Base-by-base conservation (phyloP, 1,140 invertebrate genomes). In the Neuroterus valhalla region DNA sequence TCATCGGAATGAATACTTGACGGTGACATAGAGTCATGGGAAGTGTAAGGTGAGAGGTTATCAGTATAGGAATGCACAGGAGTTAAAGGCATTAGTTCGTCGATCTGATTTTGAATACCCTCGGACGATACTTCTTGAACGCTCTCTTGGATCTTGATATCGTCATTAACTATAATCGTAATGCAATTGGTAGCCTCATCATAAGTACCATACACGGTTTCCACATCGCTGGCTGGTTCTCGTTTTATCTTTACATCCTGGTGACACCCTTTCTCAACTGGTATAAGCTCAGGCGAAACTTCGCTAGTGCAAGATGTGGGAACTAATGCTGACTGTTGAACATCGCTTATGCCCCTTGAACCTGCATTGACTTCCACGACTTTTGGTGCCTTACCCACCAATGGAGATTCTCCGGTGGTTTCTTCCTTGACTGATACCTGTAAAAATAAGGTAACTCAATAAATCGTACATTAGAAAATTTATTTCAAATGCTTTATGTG, bases 321-420 rank as follows among this genome's bases (percentile, higher is more conserved):
- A n/a, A 67, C 66, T 52, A 44, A 44, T 42, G 4, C 21, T 52
- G 44, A 14, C 52, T 3, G 46, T 6, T n/a, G 17, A 62, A 62
- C 55, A 15, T n/a, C 23, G 15, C 48, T 81, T 72, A 87, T 6
- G 78, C 85, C 66, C 82, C 75, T 48, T 81, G 76, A 88, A 92
- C 91, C 81, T 94, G 92, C 76, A 94, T 89, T 75, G 94, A 94
- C 85, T 95, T 95, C 95, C 95, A 96, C 82, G 89, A 93, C 88
- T 93, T 94, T 88, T 95, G 94, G 84, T 94, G 94, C 66, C 92
- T 92, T 26, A 94, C 94, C 95, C 95, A 96, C 95, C 95, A 96
- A 78, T 94, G 83, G 69, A 87, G 77, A 67, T 86, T 87, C 70
- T 72, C 85, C 76, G 81, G 43, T 0, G 78, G 77, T 48, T 74